Conservation (phyloP, 2,113 vertebrate genomes). For the Vimba vimba region DNA sequence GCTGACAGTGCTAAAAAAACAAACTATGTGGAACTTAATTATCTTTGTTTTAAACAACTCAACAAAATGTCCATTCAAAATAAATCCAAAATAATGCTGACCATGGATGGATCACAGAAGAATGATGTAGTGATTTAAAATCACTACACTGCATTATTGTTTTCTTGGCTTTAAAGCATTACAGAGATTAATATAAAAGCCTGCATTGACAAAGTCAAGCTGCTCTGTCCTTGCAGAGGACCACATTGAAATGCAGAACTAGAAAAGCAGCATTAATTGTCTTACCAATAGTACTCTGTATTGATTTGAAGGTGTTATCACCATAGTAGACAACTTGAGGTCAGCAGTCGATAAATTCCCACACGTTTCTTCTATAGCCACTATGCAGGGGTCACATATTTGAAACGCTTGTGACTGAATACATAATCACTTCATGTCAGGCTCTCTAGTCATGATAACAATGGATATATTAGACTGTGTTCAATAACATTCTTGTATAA, state of each 20-base stretch:
- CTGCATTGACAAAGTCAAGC: slow-evolving; percentile 23
- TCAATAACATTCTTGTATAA: background rate
- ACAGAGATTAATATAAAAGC: slow-evolving; percentile 39
- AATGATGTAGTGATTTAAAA: slow-evolving; percentile 13
- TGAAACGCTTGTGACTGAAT: slow-evolving; percentile 30
- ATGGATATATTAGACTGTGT: background rate
- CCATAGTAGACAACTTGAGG: slow-evolving; percentile 35
- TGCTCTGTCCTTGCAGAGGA: slow-evolving; percentile 47
- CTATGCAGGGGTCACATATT: slow-evolving; percentile 22
- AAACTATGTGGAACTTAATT: background rate
- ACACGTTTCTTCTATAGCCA: slow-evolving; percentile 5
- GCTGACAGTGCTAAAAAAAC: background rate
- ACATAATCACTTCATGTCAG: slow-evolving; percentile 20
- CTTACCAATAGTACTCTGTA: slow-evolving; percentile 44
- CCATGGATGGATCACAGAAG: background rate
- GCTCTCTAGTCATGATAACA: background rate
- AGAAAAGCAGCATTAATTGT: slow-evolving; percentile 52
- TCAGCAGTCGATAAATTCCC: slow-evolving; percentile 45
- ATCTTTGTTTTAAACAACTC: slow-evolving; percentile 8
- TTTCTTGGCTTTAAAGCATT: slow-evolving; percentile 12
- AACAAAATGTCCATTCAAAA: background rate
- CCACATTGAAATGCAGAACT: slow-evolving; percentile 45
- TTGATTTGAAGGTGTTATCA: slow-evolving; percentile 54
- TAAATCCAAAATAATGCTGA: slow-evolving; percentile 19
- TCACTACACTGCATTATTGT: slow-evolving; percentile 2